A percentile compares a stretch with the other conserved stretches of the same genome.
These are phyloP conservation scores for Cataglyphis albicans DNA, from an alignment of 2,888 invertebrate species.

Conservation along the genomic window DNA sequence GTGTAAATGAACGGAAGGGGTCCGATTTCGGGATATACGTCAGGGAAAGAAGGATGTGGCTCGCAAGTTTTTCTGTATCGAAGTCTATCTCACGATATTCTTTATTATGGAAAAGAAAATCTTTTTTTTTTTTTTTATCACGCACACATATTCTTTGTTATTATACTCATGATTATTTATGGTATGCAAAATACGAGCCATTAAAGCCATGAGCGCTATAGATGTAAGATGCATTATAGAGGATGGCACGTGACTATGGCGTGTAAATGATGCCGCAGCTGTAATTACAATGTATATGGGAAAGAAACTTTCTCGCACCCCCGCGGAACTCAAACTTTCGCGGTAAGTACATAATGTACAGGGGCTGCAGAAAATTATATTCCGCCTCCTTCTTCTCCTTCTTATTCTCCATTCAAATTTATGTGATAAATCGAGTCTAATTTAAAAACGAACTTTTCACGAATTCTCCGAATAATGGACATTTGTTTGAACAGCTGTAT, in stretches of 20 bases:
- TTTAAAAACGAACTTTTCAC: constrained; percentile 12
- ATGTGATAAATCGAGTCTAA: constrained; percentile 41
- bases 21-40: background rate
- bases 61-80: background rate
- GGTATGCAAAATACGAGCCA: constrained; percentile 22
- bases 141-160: background rate
- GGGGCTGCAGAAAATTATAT: constrained; percentile 40
- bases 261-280: constrained; percentile 47
- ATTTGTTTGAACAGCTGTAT: background rate
- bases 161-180: background rate
- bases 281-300: constrained; percentile 52
- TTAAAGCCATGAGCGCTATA: constrained; percentile 28
- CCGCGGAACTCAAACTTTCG: constrained; percentile 46
- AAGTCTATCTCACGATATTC: background rate
- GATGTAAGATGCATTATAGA: constrained; percentile 39
- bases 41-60: background rate
- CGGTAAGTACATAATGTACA: constrained; percentile 44
- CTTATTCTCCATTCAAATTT: constrained; percentile 31
- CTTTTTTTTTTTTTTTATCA: background rate
- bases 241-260: constrained; percentile 31
- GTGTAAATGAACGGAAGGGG: background rate
- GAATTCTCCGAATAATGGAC: background rate
- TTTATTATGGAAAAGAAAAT: background rate
- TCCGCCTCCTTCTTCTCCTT: constrained; percentile 11
- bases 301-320: constrained; percentile 42